Evolutionary conservation across 2,113 vertebrate species (phyloP).

Genomic region (Naja naja): DNA sequence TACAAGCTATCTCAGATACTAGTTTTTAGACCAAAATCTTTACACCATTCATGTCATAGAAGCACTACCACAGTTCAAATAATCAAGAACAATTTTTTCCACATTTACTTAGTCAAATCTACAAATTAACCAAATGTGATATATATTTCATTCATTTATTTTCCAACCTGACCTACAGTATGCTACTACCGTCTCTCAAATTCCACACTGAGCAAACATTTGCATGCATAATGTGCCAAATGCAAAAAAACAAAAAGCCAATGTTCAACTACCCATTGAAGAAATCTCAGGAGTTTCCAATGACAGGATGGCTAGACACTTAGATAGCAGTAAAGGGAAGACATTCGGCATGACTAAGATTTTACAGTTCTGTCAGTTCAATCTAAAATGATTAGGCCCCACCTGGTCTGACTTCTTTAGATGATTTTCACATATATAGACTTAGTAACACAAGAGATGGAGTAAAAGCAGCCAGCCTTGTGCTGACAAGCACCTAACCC

Average conservation of each 20-base stretch:
- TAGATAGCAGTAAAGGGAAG: not conserved
- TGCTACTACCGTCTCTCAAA: not conserved
- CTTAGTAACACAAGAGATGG: not conserved
- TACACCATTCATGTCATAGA: not conserved
- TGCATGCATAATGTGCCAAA: not conserved
- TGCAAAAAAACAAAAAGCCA: not conserved
- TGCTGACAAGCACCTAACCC: not conserved
- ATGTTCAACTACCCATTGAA: not conserved
- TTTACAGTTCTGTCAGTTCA: not conserved
- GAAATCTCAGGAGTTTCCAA: not conserved
- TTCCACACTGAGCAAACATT: not conserved
- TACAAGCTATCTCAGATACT: not conserved
- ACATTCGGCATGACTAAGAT: not conserved
- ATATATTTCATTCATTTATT: not conserved
- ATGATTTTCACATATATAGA: not conserved
- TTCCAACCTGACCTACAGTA: not conserved
- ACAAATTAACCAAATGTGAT: not conserved
- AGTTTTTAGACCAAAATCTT: not conserved
- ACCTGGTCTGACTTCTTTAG: not conserved
- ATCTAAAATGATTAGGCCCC: not conserved
- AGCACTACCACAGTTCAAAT: not conserved
- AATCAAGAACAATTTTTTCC: not conserved
- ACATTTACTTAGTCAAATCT: not conserved
- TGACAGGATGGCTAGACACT: not conserved
- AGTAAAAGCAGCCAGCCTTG: not conserved